phyloP scores from a whole-genome alignment of 2,888 invertebrate species.

The Aricia artaxerxes region DNA sequence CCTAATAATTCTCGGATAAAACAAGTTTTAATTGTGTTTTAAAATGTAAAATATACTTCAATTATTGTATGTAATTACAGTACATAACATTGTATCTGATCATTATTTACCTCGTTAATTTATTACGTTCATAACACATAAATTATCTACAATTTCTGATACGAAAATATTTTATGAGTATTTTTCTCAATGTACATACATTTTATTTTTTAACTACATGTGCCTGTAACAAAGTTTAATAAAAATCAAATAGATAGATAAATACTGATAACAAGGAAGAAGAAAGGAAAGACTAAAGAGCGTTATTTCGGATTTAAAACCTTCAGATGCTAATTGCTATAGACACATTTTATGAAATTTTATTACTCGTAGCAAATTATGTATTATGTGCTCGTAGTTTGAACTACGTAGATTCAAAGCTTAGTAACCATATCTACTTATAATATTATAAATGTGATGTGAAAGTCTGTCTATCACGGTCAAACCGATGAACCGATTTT shows the following conservation, averaged over 20 bases:
- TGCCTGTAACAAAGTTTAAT: neutral
- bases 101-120: slow-evolving; percentile 10
- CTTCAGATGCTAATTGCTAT: too few relatives aligned
- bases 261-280: too few relatives aligned
- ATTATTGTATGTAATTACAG: slow-evolving; percentile 1
- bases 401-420: too few relatives aligned
- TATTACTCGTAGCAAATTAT: too few relatives aligned
- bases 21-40: slow-evolving; percentile 12
- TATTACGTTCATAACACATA: neutral
- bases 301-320: too few relatives aligned
- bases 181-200: neutral
- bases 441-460: too few relatives aligned
- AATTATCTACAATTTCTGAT: neutral
- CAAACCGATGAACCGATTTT: too few relatives aligned
- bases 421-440: too few relatives aligned
- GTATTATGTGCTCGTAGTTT: too few relatives aligned
- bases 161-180: neutral
- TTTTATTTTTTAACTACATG: neutral
- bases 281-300: too few relatives aligned
- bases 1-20: neutral
- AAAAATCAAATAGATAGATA: neutral
- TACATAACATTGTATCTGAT: slow-evolving; percentile 4
- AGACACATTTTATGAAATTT: too few relatives aligned
- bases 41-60: slow-evolving; percentile 12
- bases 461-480: too few relatives aligned